Percentiles rank a stretch among this genome's conserved stretches.
Conservation (phyloP, 1,140 invertebrate species). For the Brevipalpus yothersi region DNA sequence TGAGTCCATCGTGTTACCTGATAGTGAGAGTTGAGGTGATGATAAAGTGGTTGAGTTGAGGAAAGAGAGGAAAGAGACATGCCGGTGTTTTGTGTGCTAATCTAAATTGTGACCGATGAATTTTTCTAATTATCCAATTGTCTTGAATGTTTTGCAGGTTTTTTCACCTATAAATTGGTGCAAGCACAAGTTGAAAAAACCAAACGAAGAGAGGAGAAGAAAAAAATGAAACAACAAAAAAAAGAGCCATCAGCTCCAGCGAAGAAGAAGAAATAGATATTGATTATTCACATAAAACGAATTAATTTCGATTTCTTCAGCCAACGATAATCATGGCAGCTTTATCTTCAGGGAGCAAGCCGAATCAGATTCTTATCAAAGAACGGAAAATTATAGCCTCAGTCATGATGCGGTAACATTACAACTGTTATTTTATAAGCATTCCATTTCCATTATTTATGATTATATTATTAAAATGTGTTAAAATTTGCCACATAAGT, state of each 20-base stretch:
- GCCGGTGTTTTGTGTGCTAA: background rate
- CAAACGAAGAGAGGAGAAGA: conserved; percentile 39
- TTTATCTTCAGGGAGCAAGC: too few species aligned
- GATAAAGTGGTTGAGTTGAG: background rate
- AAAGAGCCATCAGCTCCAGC: conserved; percentile 14
- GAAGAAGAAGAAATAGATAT: background rate
- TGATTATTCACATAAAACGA: background rate
- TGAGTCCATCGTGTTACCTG: background rate
- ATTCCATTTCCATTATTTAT: too few species aligned
- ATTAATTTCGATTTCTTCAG: background rate
- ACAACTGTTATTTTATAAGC: too few species aligned
- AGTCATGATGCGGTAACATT: too few species aligned
- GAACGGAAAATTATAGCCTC: too few species aligned
- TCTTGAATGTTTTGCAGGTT: conserved; percentile 31
- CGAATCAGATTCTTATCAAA: too few species aligned
- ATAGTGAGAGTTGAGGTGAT: background rate
- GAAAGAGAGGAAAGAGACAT: background rate
- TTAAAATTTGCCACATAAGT: too few species aligned
- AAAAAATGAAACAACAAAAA: conserved; percentile 32
- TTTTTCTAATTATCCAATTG: background rate
- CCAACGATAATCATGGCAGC: too few species aligned
- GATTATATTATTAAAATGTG: too few species aligned
- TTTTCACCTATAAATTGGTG: conserved; percentile 56
- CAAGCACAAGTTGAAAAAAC: conserved; percentile 44
- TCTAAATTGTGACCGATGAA: background rate